Evolutionary conservation across 1,140 invertebrate genomes (phyloP).

Genomic region (Drosophila fuyamai): DNA sequence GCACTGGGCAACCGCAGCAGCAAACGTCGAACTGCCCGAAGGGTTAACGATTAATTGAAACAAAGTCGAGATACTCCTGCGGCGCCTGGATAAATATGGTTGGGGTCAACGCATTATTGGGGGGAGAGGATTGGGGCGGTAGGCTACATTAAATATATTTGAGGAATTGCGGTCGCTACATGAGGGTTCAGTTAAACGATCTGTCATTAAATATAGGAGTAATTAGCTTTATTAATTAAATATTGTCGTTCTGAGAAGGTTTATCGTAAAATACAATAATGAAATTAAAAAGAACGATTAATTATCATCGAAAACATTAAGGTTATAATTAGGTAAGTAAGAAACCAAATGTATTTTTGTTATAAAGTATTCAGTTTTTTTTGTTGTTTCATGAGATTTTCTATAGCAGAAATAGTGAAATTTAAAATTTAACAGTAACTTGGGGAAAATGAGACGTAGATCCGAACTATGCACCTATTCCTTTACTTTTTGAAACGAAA

Average conservation of each 20-base stretch:
- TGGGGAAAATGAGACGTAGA: too few species aligned
- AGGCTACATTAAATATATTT: constrained; percentile 32
- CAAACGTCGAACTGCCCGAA: constrained; percentile 49
- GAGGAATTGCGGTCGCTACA: neutral
- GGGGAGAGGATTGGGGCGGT: neutral
- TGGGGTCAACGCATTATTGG: constrained; percentile 15
- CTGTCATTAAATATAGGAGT: neutral
- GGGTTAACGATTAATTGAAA: constrained; percentile 55
- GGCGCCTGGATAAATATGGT: constrained; percentile 35
- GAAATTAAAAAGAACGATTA: neutral
- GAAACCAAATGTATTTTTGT: too few species aligned
- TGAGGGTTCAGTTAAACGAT: neutral
- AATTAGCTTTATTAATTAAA: neutral
- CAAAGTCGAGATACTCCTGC: constrained; percentile 34
- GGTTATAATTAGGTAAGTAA: too few species aligned
- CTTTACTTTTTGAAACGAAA: too few species aligned
- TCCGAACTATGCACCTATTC: too few species aligned
- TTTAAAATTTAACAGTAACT: too few species aligned
- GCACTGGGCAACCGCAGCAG: constrained; percentile 43
- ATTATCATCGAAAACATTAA: too few species aligned
- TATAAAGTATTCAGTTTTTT: too few species aligned
- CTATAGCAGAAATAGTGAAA: too few species aligned
- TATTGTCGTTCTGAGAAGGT: neutral
- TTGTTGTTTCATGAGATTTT: too few species aligned
- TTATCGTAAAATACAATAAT: neutral